Base-by-base conservation (phyloP, 2,888 invertebrate genomes). In the Drosophila pseudotalamancana region DNA sequence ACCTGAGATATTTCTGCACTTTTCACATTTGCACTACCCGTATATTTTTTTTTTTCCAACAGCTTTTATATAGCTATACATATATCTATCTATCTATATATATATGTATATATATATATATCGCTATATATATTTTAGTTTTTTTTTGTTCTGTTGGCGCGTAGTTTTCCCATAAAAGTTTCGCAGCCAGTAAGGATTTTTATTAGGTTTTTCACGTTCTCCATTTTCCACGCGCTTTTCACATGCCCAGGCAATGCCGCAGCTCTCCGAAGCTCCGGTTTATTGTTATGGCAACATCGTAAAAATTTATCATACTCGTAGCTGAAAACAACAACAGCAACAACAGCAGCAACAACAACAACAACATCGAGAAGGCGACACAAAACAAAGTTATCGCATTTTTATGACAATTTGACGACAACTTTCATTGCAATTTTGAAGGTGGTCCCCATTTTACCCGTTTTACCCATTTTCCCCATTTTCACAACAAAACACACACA, bases 391-490 rank as follows among this genome's bases (percentile, higher is more conserved):
- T 83, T 83, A 83, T 86, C 83, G 87, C 77, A 75, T 73, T 84
- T 84, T 84, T 87, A 84, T 87, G 87, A 82, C 87, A 86, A 84
- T 83, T 87, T 83, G 87, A 84, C 78, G 84, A 84, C 78, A 81
- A 81, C 72, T 78, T 83, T 86, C 87, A 84, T 86, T 80, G 87
- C 87, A 70, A 62, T 84, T 83, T 86, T 80, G 64, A 83, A 83
- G 87, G 83, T 84, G 84, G 80, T 69, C 56, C 57, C 67, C n/a
- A n/a, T n/a, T 72, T 77, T 72, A 64, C 61, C 69, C 43, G 8
- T 32, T 12, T 37, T 37, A 16, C 16, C 23, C 27, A 14, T 19
- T 19, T 40, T 8, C 23, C 6, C 27, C 27, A 12, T 11, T 23
- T 25, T n/a, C 16, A 11, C 21, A 16, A 18, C 12, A 11, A 23